Percentiles rank a stretch among this genome's conserved stretches.
Conservation (phyloP, 2,888 invertebrate genomes). For the Sesamia inferens region DNA sequence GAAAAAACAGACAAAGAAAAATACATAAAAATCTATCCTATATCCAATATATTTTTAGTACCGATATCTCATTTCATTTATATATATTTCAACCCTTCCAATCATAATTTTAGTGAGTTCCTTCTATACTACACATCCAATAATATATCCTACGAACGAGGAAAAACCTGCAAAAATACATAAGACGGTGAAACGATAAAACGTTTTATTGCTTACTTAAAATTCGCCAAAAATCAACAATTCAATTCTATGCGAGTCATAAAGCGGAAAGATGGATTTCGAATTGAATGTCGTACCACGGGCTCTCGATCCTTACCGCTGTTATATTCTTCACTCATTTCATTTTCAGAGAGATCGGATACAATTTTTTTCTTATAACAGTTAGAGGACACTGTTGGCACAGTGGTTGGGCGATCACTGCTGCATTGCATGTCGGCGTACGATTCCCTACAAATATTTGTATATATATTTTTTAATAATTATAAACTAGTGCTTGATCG, state of each 20-base stretch:
- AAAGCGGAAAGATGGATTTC: conserved; percentile 81
- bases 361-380: background rate
- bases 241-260: conserved; percentile 82
- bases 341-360: too few species aligned
- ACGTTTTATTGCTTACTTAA: conserved; percentile 81
- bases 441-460: too few species aligned
- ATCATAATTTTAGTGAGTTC: conserved; percentile 13
- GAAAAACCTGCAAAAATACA: conserved; percentile 48
- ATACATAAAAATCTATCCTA: background rate
- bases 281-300: conserved; percentile 66
- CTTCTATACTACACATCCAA: conserved; percentile 12
- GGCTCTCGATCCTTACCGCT: conserved; percentile 29
- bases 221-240: conserved; percentile 85
- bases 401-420: too few species aligned
- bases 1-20: background rate
- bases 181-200: conserved; percentile 69
- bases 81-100: background rate
- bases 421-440: too few species aligned
- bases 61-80: background rate
- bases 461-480: too few species aligned
- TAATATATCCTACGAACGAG: conserved; percentile 24
- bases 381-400: too few species aligned
- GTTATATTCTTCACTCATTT: too few species aligned
- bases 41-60: background rate
- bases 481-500: too few species aligned